Evolutionary conservation across 2,113 vertebrate species (phyloP).

Genomic region (Suricata suricatta): DNA sequence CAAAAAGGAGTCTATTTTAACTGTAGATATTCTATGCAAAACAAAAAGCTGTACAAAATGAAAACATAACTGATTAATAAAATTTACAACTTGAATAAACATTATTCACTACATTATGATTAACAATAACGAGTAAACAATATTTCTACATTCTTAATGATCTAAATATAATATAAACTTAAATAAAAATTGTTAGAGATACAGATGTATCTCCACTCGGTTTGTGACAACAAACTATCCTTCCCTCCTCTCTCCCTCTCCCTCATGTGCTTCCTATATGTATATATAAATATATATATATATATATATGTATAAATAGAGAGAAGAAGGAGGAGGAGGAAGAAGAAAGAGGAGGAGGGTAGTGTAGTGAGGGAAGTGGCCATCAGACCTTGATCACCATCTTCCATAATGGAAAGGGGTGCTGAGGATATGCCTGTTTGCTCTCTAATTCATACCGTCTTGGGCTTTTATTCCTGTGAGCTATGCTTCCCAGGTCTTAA

Average conservation of each 20-base stretch:
- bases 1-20: not conserved
- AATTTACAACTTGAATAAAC: not conserved
- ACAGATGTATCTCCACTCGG: not conserved
- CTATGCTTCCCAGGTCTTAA: not conserved
- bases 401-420: not conserved
- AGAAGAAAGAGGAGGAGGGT: not conserved
- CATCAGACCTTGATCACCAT: not conserved
- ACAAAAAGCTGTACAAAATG: not conserved
- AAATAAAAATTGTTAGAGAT: not conserved
- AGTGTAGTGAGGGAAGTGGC: not conserved
- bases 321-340: not conserved
- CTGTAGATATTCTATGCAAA: not conserved
- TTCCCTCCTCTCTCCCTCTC: too few species aligned
- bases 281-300: too few species aligned
- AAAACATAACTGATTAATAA: not conserved
- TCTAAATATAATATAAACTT: not conserved
- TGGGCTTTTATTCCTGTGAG: not conserved
- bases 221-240: too few species aligned
- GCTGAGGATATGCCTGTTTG: not conserved
- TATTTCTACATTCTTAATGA: not conserved
- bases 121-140: not conserved
- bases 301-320: too few species aligned
- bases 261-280: too few species aligned
- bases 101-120: not conserved
- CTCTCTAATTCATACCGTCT: not conserved